These are phyloP conservation scores for Cynoglossus semilaevis DNA, from an alignment of 2,113 vertebrate genomes.

Conservation along the genomic window DNA sequence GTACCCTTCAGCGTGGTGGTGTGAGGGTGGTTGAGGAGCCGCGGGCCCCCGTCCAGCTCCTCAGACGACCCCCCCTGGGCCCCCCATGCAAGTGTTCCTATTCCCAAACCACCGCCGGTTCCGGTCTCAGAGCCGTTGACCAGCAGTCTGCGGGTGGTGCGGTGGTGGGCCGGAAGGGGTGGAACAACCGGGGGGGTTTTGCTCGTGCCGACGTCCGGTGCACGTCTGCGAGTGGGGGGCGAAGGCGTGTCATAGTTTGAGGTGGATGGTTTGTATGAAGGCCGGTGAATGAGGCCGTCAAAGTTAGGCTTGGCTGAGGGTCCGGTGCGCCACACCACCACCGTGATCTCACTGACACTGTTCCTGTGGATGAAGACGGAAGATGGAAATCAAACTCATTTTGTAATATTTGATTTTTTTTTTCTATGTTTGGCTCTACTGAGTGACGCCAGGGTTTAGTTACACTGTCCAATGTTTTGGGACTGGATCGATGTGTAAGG, in stretches of 20 bases:
- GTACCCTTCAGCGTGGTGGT: slow-evolving; percentile 77
- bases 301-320: slow-evolving; percentile 81
- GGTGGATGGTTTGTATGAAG: slow-evolving; percentile 82
- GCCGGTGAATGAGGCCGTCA: slow-evolving; percentile 81
- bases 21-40: slow-evolving; percentile 61
- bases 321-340: slow-evolving; percentile 89
- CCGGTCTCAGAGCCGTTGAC: slow-evolving; percentile 73
- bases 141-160: slow-evolving; percentile 81
- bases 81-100: slow-evolving; percentile 66
- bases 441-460: no score
- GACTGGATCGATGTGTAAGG: no score
- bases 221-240: slow-evolving; percentile 77
- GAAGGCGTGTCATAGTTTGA: slow-evolving; percentile 81
- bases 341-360: slow-evolving; percentile 85
- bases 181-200: slow-evolving; percentile 76
- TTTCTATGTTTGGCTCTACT: no score
- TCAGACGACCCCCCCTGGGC: slow-evolving; percentile 79
- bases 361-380: slow-evolving; percentile 73
- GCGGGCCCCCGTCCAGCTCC: slow-evolving; percentile 73
- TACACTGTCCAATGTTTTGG: no score
- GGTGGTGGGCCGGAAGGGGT: slow-evolving; percentile 77
- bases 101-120: slow-evolving; percentile 17
- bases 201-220: slow-evolving; percentile 57
- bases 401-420: no score
- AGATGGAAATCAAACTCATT: neutral